phyloP scores from a whole-genome alignment of 2,797 vertebrate genomes.

The Gallinago solitaria region DNA sequence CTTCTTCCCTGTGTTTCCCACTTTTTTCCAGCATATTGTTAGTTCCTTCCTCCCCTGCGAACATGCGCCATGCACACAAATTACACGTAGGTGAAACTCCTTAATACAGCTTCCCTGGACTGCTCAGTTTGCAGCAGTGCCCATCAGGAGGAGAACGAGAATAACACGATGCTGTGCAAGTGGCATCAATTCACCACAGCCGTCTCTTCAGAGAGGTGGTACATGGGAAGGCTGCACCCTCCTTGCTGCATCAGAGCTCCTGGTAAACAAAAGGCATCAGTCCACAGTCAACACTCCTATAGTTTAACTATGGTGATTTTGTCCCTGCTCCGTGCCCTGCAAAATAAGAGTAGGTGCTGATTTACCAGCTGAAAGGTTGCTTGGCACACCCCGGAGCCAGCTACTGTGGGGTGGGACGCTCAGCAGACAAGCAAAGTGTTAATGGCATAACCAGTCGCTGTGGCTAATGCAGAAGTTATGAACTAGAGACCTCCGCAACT shows the following conservation, averaged over 20 bases:
- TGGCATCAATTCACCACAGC: background rate
- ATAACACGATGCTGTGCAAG: accelerated
- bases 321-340: accelerated
- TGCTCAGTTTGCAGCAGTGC: background rate
- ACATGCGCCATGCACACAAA: accelerated
- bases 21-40: background rate
- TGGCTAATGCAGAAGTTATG: background rate
- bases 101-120: background rate
- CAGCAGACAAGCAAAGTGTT: background rate
- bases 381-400: background rate
- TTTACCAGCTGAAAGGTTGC: background rate
- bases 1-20: background rate
- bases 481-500: background rate
- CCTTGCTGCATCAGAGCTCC: accelerated
- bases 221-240: background rate
- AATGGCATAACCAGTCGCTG: background rate
- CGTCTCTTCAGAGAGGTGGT: background rate
- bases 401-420: background rate
- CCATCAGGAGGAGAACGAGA: background rate
- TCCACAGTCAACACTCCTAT: background rate
- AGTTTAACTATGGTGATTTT: background rate
- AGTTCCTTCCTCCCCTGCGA: background rate
- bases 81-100: background rate
- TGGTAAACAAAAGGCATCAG: background rate
- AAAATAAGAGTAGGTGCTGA: background rate